A percentile compares a stretch with the other conserved stretches of the same genome.
These are phyloP conservation scores for Pantala flavescens DNA, from an alignment of 1,140 invertebrate species.

Conservation along the genomic window DNA sequence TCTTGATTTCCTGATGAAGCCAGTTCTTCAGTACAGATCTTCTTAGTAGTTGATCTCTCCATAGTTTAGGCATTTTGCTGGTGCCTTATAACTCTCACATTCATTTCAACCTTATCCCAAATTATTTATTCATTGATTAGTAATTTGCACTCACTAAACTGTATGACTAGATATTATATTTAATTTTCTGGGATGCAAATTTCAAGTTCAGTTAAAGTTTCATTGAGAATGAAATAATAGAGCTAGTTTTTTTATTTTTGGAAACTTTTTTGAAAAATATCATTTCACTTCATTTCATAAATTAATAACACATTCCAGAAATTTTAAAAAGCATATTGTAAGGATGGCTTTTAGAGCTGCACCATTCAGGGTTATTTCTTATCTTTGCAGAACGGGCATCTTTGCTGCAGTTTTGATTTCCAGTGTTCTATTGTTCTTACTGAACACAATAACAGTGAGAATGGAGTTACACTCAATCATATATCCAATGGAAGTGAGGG, in stretches of 20 bases:
- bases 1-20: constrained; percentile 9
- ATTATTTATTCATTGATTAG: neutral
- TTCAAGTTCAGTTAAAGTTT: neutral
- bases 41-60: neutral
- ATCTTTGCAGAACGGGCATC: constrained; percentile 43
- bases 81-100: neutral
- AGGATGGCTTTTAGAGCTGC: constrained; percentile 9
- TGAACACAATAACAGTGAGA: constrained; percentile 9
- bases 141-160: neutral
- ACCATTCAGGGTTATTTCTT: constrained; percentile 12
- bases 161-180: neutral
- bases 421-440: constrained; percentile 37
- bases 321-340: constrained; percentile 1
- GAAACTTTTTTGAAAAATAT: neutral
- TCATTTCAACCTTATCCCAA: neutral
- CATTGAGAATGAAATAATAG: neutral
- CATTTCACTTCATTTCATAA: neutral
- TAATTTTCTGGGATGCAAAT: neutral
- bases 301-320: constrained; percentile 20
- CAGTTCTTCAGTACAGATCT: neutral
- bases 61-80: neutral
- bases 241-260: constrained; percentile 11
- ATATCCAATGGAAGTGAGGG: neutral
- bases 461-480: neutral
- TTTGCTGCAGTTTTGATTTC: constrained; percentile 51